A percentile compares a stretch with the other conserved stretches of the same genome.
phyloP scores from a whole-genome alignment of 2,797 vertebrate genomes.

The Scleropages formosus region DNA sequence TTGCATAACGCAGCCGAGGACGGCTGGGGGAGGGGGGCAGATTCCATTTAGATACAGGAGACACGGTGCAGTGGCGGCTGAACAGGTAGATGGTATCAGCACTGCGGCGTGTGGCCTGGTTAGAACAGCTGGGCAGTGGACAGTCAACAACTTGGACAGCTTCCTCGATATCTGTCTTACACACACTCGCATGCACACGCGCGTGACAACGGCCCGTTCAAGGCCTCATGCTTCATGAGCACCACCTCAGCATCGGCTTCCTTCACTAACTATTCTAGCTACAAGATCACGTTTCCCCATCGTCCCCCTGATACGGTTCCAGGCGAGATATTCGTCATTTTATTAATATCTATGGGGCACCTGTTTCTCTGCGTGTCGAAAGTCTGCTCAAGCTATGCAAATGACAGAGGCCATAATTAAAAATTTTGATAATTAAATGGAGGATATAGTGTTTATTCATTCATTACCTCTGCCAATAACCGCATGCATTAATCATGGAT shows the following conservation, averaged over 20 bases:
- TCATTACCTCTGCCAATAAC: constrained; percentile 49
- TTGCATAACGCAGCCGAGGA: not conserved
- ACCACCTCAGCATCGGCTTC: no score
- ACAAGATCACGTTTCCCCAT: not conserved
- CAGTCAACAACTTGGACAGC: constrained; percentile 1
- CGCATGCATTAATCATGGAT: constrained; percentile 52
- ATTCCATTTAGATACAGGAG: not conserved
- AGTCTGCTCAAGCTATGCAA: constrained; percentile 36
- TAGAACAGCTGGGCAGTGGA: not conserved
- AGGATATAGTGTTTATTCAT: constrained; percentile 42
- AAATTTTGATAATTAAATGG: constrained; percentile 49
- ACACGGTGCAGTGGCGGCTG: not conserved
- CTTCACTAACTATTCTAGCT: no score
- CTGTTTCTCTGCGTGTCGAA: not conserved
- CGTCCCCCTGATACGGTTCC: not conserved
- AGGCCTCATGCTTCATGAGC: no score
- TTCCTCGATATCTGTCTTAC: not conserved
- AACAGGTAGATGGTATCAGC: not conserved
- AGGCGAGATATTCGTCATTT: not conserved
- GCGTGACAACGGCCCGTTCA: no score
- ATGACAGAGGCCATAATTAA: constrained; percentile 41
- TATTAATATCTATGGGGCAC: not conserved
- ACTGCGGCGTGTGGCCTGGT: not conserved
- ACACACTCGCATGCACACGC: constrained; percentile 8
- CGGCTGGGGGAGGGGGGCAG: not conserved